Base-by-base conservation (phyloP, 2,113 vertebrate species). In the Semicossyphus pulcher region DNA sequence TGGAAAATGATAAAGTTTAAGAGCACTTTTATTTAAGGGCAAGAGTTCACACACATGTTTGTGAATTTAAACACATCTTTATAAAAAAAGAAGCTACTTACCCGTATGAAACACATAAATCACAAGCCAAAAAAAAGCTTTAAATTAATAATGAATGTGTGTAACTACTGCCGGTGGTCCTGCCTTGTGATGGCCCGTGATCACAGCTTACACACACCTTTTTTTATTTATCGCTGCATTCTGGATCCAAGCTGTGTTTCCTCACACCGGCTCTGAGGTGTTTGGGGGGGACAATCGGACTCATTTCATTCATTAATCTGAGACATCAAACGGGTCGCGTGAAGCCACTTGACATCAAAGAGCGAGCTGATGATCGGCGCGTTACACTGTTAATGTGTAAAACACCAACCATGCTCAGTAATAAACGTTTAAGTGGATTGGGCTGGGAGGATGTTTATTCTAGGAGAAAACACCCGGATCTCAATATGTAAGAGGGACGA, bases 331-430 rank as follows among this genome's bases (percentile, higher is more conserved):
- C 91, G 88, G 89, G 86, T 84, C 88, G 76, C 91, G 85, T 91
- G 92, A 91, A 91, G 91, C 91, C 92, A 88, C 93, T 93, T 93
- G 92, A 93, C 93, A 94, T 95, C 93, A 95, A 90, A 96, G 78
- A 69, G 47, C 74, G 89, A 92, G 93, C 92, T 93, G 93, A 91
- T 89, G 92, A 93, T 92, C 76, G 88, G 89, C 90, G 91, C 93
- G 81, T 87, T 83, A 80, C 78, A 83, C 88, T 85, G 91, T 91
- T 94, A 94, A 94, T 94, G 91, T 93, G 93, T 90, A 83, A 82
- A 91, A 86, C 73, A 84, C 75, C 89, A 89, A 91, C 89, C 86
- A 88, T 88, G 91, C 78, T 88, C 89, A 77, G 83, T 53, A 76
- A 90, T 78, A 84, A 71, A 91, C 88, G 85, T 54, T 58, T 44